Evolutionary conservation across 1,140 invertebrate species (phyloP), one percentile per base, ranked within the genome.

Genomic region (Drosophila hydei): DNA sequence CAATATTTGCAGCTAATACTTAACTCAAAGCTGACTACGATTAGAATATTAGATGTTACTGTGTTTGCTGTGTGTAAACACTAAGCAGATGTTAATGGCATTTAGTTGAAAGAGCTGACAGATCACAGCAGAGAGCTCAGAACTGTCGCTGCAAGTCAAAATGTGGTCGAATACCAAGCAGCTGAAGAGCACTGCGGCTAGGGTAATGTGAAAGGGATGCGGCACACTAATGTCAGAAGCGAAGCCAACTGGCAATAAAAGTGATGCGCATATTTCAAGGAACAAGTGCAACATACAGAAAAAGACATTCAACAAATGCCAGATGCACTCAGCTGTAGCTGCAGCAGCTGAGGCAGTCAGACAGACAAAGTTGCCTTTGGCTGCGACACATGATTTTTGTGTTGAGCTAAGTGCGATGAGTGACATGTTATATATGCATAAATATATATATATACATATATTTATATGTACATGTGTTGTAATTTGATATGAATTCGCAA

Each of bases 271-370:
- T 77, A 87, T 85, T 87, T 85, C 74, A 85, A 58, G 81, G 45
- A 42, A 16, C 75, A 88, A 83, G 70, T 88, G 71, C 78, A 87
- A 68, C 75, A 78, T 65, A 76, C 71, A 78, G 71, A 79, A 87
- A 87, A 83, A 87, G 77, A 45, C 78, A 87, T 81, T 88, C 81
- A 81, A 83, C 78, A 88, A 87, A 88, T 83, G 83, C 75, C 77
- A 81, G 74, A 77, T 75, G 62, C 69, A 47, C n/a, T n/a, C n/a
- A n/a, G n/a, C n/a, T n/a, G n/a, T n/a, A n/a, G n/a, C n/a, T n/a
- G n/a, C n/a, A 18, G 52, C 63, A 19, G 25, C 38, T n/a, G 40
- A 36, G 21, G 36, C 40, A 30, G 36, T 21, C 54, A 33, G 23
- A 51, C 51, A n/a, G 21, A 64, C 27, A 23, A 61, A 33, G 55